phyloP scores from a whole-genome alignment of 2,113 vertebrate genomes.

The Capra hircus region DNA sequence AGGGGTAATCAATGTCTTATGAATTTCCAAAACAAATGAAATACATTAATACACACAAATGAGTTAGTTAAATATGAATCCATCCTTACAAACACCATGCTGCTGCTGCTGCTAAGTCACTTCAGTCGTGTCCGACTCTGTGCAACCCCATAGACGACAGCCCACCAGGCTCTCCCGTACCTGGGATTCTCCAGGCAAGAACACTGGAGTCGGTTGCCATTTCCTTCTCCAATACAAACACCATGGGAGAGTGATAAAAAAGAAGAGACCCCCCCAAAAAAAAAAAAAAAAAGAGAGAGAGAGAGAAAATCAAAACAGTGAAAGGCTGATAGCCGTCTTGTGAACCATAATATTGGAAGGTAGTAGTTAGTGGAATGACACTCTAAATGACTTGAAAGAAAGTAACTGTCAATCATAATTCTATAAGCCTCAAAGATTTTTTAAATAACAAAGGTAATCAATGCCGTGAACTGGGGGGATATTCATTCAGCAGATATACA shows the following conservation, averaged over 20 bases:
- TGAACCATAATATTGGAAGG: background rate
- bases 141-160: accelerated
- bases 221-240: background rate
- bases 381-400: background rate
- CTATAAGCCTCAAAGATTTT: background rate
- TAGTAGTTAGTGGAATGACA: background rate
- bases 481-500: background rate
- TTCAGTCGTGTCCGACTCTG: too few relatives aligned
- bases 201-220: too few relatives aligned
- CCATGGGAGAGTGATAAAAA: background rate
- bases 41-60: background rate
- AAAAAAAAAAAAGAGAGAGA: too few relatives aligned
- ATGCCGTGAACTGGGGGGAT: background rate
- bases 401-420: background rate
- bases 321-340: background rate
- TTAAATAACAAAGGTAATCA: background rate
- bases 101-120: too few relatives aligned
- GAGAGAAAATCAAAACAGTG: background rate
- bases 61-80: background rate
- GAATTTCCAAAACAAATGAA: background rate
- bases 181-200: too few relatives aligned
- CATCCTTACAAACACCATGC: background rate
- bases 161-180: too few relatives aligned
- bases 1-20: background rate
- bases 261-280: background rate